phyloP scores from a whole-genome alignment of 1,140 invertebrate genomes.

The Meloidogyne hapla region DNA sequence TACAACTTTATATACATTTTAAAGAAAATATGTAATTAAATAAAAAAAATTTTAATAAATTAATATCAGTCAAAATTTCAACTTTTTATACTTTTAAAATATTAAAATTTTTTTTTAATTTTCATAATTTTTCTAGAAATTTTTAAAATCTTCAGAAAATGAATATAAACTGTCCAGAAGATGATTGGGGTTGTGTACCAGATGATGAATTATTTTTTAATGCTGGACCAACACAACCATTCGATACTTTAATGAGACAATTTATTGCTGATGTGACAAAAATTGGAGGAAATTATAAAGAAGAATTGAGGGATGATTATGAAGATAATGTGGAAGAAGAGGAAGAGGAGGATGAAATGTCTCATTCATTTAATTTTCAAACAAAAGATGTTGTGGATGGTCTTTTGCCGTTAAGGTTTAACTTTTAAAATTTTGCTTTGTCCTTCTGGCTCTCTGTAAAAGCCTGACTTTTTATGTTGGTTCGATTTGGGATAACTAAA shows the following conservation, averaged over 20 bases:
- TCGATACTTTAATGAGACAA: conserved; percentile 2
- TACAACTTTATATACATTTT: no score
- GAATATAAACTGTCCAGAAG: conserved; percentile 6
- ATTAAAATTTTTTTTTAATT: no score
- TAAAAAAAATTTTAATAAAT: no score
- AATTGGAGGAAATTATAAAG: neutral
- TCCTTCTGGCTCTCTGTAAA: no score
- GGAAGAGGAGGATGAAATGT: neutral
- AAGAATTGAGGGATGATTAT: neutral
- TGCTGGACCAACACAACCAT: conserved; percentile 15
- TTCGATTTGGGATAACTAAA: no score
- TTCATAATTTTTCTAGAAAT: neutral
- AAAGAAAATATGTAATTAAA: no score
- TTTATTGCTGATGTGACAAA: neutral
- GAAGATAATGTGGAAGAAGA: neutral
- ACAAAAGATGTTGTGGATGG: neutral
- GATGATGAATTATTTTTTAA: conserved; percentile 22
- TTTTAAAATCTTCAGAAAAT: neutral
- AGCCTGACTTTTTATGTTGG: no score
- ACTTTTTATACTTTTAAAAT: no score
- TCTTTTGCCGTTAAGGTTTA: neutral
- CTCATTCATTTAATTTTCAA: neutral
- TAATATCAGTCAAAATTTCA: no score
- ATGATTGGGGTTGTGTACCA: conserved; percentile 28
- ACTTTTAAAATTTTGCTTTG: no score